Conservation (phyloP, 2,888 invertebrate species). For the Cetonia aurata region DNA sequence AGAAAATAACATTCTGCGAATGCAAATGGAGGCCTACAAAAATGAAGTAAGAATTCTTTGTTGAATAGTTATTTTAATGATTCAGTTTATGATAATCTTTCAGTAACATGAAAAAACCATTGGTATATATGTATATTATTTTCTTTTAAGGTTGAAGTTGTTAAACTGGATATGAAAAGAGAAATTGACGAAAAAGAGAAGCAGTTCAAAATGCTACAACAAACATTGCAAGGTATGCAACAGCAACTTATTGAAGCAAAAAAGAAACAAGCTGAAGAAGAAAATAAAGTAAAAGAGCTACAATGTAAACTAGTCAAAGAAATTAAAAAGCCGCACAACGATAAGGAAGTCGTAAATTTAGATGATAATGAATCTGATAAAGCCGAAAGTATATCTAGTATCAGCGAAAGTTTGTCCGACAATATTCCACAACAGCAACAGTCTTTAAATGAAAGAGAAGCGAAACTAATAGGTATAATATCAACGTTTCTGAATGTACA, state of each 20-base stretch:
- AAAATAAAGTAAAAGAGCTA: constrained; percentile 69
- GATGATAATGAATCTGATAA: constrained; percentile 66
- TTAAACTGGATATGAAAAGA: constrained; percentile 83
- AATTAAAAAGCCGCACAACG: constrained; percentile 49
- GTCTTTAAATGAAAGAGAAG: constrained; percentile 71
- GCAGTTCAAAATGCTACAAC: constrained; percentile 81
- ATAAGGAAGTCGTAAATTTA: constrained; percentile 67
- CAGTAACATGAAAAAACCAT: neutral
- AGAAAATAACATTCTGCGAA: constrained; percentile 91
- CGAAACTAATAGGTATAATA: constrained; percentile 86
- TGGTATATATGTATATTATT: constrained; percentile 17
- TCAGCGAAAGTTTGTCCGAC: constrained; percentile 61
- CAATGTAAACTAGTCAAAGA: constrained; percentile 59
- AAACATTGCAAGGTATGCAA: constrained; percentile 74
- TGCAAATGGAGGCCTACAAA: constrained; percentile 93
- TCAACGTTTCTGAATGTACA: constrained; percentile 93
- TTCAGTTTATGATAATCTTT: neutral
- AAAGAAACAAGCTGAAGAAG: constrained; percentile 70
- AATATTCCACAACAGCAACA: constrained; percentile 43
- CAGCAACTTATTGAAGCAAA: constrained; percentile 72
- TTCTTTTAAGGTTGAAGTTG: constrained; percentile 75
- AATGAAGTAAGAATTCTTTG: constrained; percentile 74
- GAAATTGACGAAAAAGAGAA: constrained; percentile 88
- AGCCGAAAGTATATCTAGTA: constrained; percentile 56
- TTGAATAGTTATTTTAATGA: neutral